Conservation (phyloP, 2,888 invertebrate species). For the Tachina grossa region DNA sequence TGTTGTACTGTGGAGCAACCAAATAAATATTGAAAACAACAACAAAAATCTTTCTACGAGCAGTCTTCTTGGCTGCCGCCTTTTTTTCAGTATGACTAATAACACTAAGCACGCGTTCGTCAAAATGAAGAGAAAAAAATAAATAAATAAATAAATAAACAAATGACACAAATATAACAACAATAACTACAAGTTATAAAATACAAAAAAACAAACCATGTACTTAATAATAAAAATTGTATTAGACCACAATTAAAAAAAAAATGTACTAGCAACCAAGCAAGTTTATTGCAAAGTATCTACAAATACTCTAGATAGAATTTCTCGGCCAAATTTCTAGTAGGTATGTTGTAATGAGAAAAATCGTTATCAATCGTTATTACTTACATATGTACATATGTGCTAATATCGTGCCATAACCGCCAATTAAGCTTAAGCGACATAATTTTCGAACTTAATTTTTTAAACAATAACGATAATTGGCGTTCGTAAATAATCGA, state of each 20-base stretch:
- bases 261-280: no score
- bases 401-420: no score
- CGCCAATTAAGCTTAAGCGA: no score
- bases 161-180: slow-evolving; percentile 48
- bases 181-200: slow-evolving; percentile 46
- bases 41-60: slow-evolving; percentile 56
- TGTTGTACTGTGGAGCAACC: slow-evolving; percentile 67
- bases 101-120: slow-evolving; percentile 68
- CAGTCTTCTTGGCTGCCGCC: slow-evolving; percentile 71
- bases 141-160: slow-evolving; percentile 25
- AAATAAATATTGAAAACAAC: slow-evolving; percentile 35
- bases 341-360: background rate
- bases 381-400: no score
- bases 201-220: slow-evolving; percentile 48
- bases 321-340: background rate
- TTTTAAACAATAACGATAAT: no score
- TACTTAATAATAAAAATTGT: slow-evolving; percentile 41
- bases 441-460: no score
- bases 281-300: background rate
- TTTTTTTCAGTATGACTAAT: slow-evolving; percentile 69
- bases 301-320: background rate
- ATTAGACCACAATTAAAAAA: slow-evolving; percentile 43
- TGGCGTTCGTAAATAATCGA: no score
- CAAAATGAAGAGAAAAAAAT: slow-evolving; percentile 23
- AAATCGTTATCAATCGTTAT: no score